These are phyloP conservation scores for Octodon degus DNA, from an alignment of 2,113 vertebrate species.

Conservation along the genomic window DNA sequence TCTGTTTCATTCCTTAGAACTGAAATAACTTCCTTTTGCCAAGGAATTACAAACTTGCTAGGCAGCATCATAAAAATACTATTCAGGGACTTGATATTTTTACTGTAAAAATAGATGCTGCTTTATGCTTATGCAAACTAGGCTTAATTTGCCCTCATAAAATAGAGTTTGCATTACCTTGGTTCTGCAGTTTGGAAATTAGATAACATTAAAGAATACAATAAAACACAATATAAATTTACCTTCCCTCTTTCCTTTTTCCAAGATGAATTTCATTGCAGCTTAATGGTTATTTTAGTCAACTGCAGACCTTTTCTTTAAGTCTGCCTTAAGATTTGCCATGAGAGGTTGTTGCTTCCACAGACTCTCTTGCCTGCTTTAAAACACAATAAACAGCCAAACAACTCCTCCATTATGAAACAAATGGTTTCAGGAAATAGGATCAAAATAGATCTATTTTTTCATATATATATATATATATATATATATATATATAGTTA, in stretches of 20 bases:
- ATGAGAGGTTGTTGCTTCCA: constrained; percentile 8
- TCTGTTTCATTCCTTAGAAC: constrained; percentile 66
- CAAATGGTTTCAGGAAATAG: not conserved
- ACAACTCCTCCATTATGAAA: not conserved
- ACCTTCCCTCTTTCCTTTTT: constrained; percentile 29
- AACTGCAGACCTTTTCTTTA: constrained; percentile 57
- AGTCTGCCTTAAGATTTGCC: constrained; percentile 40
- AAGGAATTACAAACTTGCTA: constrained; percentile 74
- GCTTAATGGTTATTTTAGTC: constrained; percentile 58
- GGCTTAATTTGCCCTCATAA: constrained; percentile 77
- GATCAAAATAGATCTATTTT: not conserved
- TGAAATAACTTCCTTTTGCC: constrained; percentile 71
- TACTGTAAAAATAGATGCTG: constrained; percentile 78
- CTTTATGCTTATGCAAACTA: constrained; percentile 78
- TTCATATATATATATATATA: not conserved
- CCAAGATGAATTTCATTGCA: constrained; percentile 60
- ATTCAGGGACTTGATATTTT: constrained; percentile 77
- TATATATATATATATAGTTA: not conserved
- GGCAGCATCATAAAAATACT: constrained; percentile 75
- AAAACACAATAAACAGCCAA: constrained; percentile 4
- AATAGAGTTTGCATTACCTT: constrained; percentile 75
- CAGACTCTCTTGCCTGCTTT: not conserved
- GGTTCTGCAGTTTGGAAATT: constrained; percentile 76
- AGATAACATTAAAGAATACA: constrained; percentile 76
- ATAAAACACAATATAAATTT: constrained; percentile 67